Conservation (phyloP, 2,888 invertebrate species). For the Xestobium rufovillosum region DNA sequence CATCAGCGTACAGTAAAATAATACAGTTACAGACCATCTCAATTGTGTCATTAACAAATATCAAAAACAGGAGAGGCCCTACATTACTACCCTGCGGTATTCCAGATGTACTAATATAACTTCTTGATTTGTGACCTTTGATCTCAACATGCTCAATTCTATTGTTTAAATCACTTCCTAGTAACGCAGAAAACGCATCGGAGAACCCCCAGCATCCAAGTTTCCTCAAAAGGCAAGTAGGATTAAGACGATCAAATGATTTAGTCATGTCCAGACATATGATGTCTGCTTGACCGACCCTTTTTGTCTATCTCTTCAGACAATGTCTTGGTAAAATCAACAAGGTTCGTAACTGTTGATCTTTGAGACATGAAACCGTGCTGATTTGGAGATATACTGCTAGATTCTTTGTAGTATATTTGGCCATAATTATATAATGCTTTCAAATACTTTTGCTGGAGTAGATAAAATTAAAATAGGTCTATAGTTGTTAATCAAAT, state of each 20-base stretch:
- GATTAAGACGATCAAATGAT: slow-evolving; percentile 14
- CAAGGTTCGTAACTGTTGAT: slow-evolving; percentile 17
- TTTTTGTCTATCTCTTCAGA: slow-evolving; percentile 14
- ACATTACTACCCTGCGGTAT: slow-evolving; percentile 7
- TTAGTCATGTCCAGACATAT: slow-evolving; percentile 17
- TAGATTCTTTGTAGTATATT: slow-evolving; percentile 11
- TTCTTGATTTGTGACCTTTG: slow-evolving; percentile 3
- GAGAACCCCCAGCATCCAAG: slow-evolving; percentile 11
- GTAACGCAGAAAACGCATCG: neutral
- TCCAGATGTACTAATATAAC: slow-evolving; percentile 3
- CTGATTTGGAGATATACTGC: slow-evolving; percentile 9
- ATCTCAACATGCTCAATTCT: neutral
- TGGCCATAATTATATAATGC: slow-evolving; percentile 9
- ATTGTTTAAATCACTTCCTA: slow-evolving; percentile 4
- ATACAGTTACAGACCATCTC: no score
- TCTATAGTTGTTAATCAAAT: slow-evolving; percentile 16
- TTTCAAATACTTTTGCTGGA: slow-evolving; percentile 18
- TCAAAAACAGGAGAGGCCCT: slow-evolving; percentile 5
- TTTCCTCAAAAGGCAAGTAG: slow-evolving; percentile 14
- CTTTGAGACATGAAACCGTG: slow-evolving; percentile 17
- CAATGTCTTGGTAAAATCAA: slow-evolving; percentile 11
- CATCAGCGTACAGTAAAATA: no score
- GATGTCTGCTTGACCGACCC: slow-evolving; percentile 8
- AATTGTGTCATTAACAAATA: slow-evolving; percentile 1
- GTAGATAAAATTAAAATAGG: slow-evolving; percentile 16